These are phyloP conservation scores for Aix galericulata DNA, from an alignment of 2,113 vertebrate species.

Conservation along the genomic window DNA sequence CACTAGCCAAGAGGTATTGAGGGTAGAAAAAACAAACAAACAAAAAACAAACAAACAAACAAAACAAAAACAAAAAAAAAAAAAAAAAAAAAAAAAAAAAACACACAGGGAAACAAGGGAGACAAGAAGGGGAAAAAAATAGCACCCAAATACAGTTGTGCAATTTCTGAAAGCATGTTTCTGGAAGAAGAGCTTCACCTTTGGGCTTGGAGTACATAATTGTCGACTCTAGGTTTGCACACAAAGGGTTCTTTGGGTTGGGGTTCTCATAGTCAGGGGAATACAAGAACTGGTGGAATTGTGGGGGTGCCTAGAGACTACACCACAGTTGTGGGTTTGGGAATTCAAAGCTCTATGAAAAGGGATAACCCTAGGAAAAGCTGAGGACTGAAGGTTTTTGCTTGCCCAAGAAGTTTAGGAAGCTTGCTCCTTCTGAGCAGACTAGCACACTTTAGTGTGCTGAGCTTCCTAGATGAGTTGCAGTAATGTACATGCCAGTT, in stretches of 20 bases:
- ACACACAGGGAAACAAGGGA: not conserved
- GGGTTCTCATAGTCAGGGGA: not conserved
- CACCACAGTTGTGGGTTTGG: not conserved
- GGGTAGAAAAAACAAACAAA: not conserved
- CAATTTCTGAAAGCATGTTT: not conserved
- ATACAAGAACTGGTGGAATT: not conserved
- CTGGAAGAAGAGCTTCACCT: not conserved
- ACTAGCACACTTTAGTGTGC: not conserved
- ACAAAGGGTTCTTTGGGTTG: not conserved
- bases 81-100: not conserved
- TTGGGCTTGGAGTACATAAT: not conserved
- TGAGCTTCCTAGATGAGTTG: not conserved
- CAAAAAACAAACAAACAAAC: not conserved
- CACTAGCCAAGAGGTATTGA: not conserved
- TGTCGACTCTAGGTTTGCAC: fast-evolving
- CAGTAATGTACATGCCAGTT: not conserved
- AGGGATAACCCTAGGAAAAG: not conserved
- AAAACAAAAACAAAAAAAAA: not conserved
- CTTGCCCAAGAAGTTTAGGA: not conserved
- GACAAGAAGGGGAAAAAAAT: not conserved
- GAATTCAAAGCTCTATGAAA: not conserved
- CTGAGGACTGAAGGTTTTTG: not conserved
- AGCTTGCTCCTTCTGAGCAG: not conserved
- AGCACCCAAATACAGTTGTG: not conserved
- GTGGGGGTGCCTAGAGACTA: not conserved